phyloP scores from a whole-genome alignment of 2,113 vertebrate genomes.

The Myocastor coypus region DNA sequence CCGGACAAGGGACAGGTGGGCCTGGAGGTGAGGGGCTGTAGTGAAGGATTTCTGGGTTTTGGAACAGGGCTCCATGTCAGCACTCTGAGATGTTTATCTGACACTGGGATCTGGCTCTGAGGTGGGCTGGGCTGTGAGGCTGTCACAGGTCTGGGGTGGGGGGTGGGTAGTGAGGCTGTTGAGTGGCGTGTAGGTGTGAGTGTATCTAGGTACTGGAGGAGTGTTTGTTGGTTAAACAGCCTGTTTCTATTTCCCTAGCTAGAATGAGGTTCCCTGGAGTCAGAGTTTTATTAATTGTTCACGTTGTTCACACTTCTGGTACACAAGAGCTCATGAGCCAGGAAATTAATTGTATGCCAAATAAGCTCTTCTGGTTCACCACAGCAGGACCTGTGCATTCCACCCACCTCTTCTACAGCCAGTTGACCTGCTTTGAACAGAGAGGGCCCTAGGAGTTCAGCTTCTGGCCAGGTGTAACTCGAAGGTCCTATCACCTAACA shows the following conservation, averaged over 20 bases:
- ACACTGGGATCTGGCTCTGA: neutral
- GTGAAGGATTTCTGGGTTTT: neutral
- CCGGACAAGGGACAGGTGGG: neutral
- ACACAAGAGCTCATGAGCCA: conserved; percentile 13
- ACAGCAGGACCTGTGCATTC: rapidly evolving
- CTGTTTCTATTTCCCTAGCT: conserved; percentile 64
- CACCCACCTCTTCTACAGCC: neutral
- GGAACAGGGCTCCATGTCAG: neutral
- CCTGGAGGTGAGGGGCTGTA: neutral
- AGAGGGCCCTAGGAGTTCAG: neutral
- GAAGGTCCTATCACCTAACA: too few relatives aligned
- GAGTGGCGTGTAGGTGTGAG: conserved; percentile 1
- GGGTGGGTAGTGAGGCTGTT: conserved; percentile 37
- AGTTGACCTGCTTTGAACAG: neutral
- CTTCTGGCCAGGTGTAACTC: neutral
- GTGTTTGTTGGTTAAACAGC: conserved; percentile 64
- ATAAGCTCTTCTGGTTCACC: neutral
- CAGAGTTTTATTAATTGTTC: conserved; percentile 58
- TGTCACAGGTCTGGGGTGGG: conserved; percentile 20
- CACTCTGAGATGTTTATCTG: neutral
- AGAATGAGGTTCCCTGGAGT: conserved; percentile 46
- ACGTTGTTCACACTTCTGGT: conserved; percentile 68
- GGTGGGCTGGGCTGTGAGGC: neutral
- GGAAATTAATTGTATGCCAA: conserved; percentile 54
- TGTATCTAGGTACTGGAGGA: neutral